phyloP scores from a whole-genome alignment of 2,888 invertebrate species.

The Drosophila histrio region DNA sequence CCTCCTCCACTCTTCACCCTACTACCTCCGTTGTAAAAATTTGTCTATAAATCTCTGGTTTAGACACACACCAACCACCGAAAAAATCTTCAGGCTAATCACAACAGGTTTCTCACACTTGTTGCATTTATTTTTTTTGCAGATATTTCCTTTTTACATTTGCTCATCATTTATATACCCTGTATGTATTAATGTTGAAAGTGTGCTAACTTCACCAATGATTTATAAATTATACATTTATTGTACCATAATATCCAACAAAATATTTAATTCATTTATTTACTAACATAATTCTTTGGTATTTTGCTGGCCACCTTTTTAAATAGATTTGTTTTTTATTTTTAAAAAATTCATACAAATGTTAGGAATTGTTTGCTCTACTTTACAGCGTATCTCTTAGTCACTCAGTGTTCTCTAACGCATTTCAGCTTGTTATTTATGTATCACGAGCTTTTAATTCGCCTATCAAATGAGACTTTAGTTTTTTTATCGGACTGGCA shows the following conservation, averaged over 20 bases:
- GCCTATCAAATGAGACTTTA: conserved; percentile 15
- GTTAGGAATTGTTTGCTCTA: neutral
- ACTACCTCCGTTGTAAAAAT: neutral
- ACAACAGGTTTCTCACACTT: conserved; percentile 58
- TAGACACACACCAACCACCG: conserved; percentile 38
- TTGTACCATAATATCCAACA: no score
- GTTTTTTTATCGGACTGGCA: conserved; percentile 3
- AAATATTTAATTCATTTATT: no score
- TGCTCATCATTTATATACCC: conserved; percentile 2
- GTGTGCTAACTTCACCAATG: neutral
- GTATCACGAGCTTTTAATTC: conserved; percentile 43
- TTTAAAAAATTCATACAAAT: neutral
- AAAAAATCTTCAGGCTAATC: conserved; percentile 27
- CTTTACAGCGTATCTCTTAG: neutral
- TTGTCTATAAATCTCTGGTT: conserved; percentile 62
- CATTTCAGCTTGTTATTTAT: conserved; percentile 48
- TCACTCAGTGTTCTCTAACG: neutral
- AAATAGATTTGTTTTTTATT: neutral
- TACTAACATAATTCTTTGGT: no score
- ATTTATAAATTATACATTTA: neutral
- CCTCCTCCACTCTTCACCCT: neutral
- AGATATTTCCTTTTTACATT: conserved; percentile 17
- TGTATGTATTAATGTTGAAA: neutral
- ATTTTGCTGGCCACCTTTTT: neutral
- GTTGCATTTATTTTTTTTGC: conserved; percentile 30